A percentile compares a stretch with the other conserved stretches of the same genome.
Evolutionary conservation across 2,797 vertebrate species (phyloP).

Genomic region (Prunella strophiata): DNA sequence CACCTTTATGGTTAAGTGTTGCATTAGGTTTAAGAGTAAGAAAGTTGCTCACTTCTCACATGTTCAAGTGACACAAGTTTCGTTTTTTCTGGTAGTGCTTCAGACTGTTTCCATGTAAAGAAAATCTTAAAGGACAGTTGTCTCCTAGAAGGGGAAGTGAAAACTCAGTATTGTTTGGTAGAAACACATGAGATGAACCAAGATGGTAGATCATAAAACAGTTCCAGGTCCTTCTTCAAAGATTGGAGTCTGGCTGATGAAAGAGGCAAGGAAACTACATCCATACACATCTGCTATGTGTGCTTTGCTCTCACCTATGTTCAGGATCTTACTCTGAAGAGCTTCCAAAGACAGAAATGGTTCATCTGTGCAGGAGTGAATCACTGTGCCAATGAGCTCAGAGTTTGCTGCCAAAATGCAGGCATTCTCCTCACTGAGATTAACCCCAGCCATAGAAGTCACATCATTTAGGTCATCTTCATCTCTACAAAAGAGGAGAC

Average conservation of each 20-base stretch:
- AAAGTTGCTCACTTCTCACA: neutral
- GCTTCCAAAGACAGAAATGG: slow-evolving; percentile 82
- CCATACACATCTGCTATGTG: rapidly evolving
- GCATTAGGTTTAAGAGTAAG: neutral
- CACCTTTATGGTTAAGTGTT: neutral
- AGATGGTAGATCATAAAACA: neutral
- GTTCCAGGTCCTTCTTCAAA: neutral
- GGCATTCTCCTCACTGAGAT: slow-evolving; percentile 81
- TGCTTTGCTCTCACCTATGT: slow-evolving; percentile 80
- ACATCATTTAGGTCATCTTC: slow-evolving; percentile 91
- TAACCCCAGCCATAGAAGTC: slow-evolving; percentile 88
- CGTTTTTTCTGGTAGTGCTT: neutral
- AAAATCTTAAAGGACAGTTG: neutral
- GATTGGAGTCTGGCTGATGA: neutral
- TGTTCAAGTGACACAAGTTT: neutral
- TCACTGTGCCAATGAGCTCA: slow-evolving; percentile 81
- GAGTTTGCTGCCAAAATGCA: slow-evolving; percentile 80
- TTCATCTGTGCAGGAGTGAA: slow-evolving; percentile 89
- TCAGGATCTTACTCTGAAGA: slow-evolving; percentile 82
- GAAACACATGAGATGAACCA: neutral
- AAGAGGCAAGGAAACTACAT: neutral
- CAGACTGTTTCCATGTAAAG: neutral
- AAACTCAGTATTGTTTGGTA: neutral
- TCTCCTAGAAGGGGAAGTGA: neutral
- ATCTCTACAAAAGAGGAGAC: slow-evolving; percentile 72